Base-by-base conservation (phyloP, 2,888 invertebrate species). In the Drosophila suboccidentalis region DNA sequence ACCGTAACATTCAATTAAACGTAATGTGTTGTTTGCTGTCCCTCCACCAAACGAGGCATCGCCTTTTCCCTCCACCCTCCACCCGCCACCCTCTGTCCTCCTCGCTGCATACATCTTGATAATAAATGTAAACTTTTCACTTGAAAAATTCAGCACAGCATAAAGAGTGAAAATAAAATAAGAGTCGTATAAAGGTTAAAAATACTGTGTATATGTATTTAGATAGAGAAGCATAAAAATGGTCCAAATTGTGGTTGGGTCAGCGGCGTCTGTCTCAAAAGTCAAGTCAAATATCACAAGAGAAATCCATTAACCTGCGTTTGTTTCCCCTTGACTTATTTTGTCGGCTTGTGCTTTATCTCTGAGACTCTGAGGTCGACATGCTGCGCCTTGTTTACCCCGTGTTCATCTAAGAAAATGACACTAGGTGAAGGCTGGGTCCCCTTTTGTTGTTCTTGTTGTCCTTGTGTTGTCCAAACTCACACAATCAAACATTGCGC, bases 1-100 rank as follows among this genome's bases (percentile, higher is more conserved):
- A 75, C 89, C 87, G 78, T 81, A 83, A 89, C 86, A 86, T 86
- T 89, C 87, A 86, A 89, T 86, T 86, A 89, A 89, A 87, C 66
- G 72, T 87, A 86, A 86, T 86, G 85, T 81, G 79, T 78, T 86
- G 87, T 87, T 86, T 84, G 89, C 80, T 75, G 83, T 80, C 86
- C 87, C 75, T 73, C 51, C 54, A 68, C 51, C 54, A 68, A 84
- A 78, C 57, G 61, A 44, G 72, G 29, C 47, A 15, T 36, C 46
- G 26, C 26, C 4, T 6, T 22, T 1, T 26, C 53, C 26, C 5
- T n/a, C n/a, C n/a, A n/a, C n/a, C n/a, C n/a, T n/a, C n/a, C n/a
- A n/a, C 29, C 17, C 26, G 19, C 19, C 19, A 19, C 19, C 19
- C 19, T 22, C 4, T 22, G 22, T 1, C 22, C 22, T 34, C 4